phyloP scores from a whole-genome alignment of 2,888 invertebrate species.

The Corbicula japonica region DNA sequence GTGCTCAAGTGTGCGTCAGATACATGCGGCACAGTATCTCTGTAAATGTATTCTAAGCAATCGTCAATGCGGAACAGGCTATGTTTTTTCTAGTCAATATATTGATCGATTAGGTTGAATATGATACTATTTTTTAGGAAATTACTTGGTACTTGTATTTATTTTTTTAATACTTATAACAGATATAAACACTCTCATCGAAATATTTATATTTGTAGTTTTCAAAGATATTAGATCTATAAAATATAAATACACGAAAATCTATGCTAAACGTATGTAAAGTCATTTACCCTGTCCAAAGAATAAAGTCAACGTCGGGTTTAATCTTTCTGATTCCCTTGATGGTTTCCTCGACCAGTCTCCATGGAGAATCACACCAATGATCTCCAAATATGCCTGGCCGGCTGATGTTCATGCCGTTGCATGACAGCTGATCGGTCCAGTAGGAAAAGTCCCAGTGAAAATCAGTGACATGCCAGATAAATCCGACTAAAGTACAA shows the following conservation, averaged over 20 bases:
- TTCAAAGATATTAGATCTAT: too few species aligned
- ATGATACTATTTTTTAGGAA: too few species aligned
- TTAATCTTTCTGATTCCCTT: constrained; percentile 94
- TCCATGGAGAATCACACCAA: constrained; percentile 95
- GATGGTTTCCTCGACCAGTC: constrained; percentile 94
- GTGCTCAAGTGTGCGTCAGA: constrained; percentile 90
- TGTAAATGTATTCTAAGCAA: too few species aligned
- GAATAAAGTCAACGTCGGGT: constrained; percentile 95
- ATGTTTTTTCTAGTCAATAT: too few species aligned
- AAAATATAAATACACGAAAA: neutral
- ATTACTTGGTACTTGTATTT: too few species aligned
- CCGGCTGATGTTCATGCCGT: constrained; percentile 25
- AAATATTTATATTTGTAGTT: too few species aligned
- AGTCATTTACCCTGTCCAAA: constrained; percentile 94
- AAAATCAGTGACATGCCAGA: constrained; percentile 80
- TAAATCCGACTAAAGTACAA: constrained; percentile 56
- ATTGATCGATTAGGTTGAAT: too few species aligned
- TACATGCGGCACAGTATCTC: constrained; percentile 93
- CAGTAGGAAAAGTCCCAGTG: constrained; percentile 78
- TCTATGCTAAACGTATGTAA: neutral
- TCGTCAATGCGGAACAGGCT: too few species aligned
- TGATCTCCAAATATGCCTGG: constrained; percentile 91
- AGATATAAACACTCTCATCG: too few species aligned
- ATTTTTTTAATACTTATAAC: too few species aligned
- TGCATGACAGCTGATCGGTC: constrained; percentile 49